Evolutionary conservation across 2,888 invertebrate species (phyloP), one percentile per base, ranked within the genome.

Genomic region (Tipula confusa): DNA sequence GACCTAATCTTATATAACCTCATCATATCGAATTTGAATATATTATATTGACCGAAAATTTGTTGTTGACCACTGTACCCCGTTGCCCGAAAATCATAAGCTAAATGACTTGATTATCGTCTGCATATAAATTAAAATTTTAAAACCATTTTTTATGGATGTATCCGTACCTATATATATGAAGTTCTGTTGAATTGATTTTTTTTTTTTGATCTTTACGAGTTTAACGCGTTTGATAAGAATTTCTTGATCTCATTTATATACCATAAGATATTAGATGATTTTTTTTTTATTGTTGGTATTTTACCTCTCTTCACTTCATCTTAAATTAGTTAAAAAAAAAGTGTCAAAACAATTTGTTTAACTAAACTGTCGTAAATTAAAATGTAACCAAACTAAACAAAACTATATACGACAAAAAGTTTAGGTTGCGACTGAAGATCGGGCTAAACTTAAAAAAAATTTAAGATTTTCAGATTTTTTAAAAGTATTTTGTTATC

Each of bases 341-440:
- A n/a, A 64, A 64, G 64, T 64, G 64, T 64, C 64, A 64, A 64
- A 64, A 64, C 64, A 64, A 64, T 64, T 64, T 64, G 64, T 64
- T 64, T 64, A 9, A 64, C 64, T 64, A 64, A 64, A 64, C 64
- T 64, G 64, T 64, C 64, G 64, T 64, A 64, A 64, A 64, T 64
- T 64, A 64, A 64, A 64, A 64, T 64, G 64, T 64, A 64, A 64
- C 64, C 64, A 24, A 64, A 64, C 24, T 3, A 0, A 64, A 64
- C 43, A 3, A 15, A n/a, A 18, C n/a, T 5, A 43, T 3, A n/a
- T 5, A 43, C 15, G n/a, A 64, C 7, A 64, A 33, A 33, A 64
- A 64, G 7, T 43, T 43, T 43, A 5, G n/a, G 43, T 43, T 43
- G 18, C 43, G 64, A 9, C 64, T 64, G 15, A n/a, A 24, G 24